Base-by-base conservation (phyloP, 2,113 vertebrate species). In the Charadrius vociferus region DNA sequence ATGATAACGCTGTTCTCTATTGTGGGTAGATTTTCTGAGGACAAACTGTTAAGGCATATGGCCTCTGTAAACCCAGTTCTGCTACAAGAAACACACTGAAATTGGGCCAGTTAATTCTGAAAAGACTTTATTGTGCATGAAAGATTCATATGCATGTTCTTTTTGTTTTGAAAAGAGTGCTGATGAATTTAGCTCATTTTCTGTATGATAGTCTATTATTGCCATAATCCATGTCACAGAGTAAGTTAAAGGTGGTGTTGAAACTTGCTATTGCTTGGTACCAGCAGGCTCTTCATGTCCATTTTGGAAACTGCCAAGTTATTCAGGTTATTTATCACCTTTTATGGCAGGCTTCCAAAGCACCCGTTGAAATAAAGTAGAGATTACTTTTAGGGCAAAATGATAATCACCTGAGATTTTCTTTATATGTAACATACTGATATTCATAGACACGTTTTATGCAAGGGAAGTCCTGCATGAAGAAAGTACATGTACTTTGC, bases 331-430 rank as follows among this genome's bases (percentile, higher is more conserved):
- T 83, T 78, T 26, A 63, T 93, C 49, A 56, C 56, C 53, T 96
- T 77, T 94, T 66, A 65, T 68, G 68, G 73, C 70, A 65, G n/a
- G 11, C 78, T 95, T 95, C 72, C 70, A 55, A 81, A 70, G 70
- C 65, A 85, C 17, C 17, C 67, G 37, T 21, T 90, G 93, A 96
- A 98, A 95, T 97, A 91, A 97, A 88, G 87, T 61, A 55, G 62
- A 96, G 86, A 92, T 97, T 92, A 94, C 97, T 97, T 97, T 98
- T 96, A 92, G 91, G 87, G 53, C 72, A 92, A 94, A 97, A 72
- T 65, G 50, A 86, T 95, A 86, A 59, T 96, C 93, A 92, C 91
- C 88, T 52, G 81, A 90, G 56, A 37, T 95, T 75, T 67, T 75
- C 73, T 90, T 96, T 96, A 66, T 53, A 6, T 67, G 66, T 62